phyloP scores from a whole-genome alignment of 2,888 invertebrate species.

The Hedya salicella region DNA sequence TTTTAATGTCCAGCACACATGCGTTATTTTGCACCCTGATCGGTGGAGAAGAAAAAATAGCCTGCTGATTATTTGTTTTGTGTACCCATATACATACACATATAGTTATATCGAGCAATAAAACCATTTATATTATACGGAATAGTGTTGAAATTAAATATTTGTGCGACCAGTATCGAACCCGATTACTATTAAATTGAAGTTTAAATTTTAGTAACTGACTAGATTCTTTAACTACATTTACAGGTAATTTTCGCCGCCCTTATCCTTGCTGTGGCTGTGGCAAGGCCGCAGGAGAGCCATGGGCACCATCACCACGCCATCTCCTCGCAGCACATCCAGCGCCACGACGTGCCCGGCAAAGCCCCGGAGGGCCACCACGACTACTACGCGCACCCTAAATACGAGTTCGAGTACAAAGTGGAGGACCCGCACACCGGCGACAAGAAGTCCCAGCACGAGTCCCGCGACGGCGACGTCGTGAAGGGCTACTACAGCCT shows the following conservation, averaged over 20 bases:
- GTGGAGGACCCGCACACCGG: conserved; percentile 85
- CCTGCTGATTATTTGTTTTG: too few species aligned
- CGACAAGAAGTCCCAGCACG: conserved; percentile 84
- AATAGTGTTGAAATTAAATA: too few species aligned
- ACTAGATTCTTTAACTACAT: background rate
- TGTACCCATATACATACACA: too few species aligned
- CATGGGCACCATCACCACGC: conserved; percentile 43
- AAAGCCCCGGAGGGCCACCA: conserved; percentile 40
- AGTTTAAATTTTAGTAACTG: too few species aligned
- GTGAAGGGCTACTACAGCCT: conserved; percentile 84
- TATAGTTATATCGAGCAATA: too few species aligned
- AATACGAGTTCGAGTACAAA: conserved; percentile 82
- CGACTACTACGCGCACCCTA: conserved; percentile 63
- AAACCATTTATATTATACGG: too few species aligned
- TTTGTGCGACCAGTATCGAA: too few species aligned
- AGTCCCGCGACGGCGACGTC: conserved; percentile 81
- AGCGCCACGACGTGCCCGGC: conserved; percentile 48
- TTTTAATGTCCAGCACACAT: too few species aligned
- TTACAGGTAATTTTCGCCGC: conserved; percentile 50
- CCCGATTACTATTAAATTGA: too few species aligned
- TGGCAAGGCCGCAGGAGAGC: conserved; percentile 53
- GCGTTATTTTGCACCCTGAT: too few species aligned
- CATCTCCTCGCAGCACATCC: conserved; percentile 54
- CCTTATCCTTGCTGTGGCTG: conserved; percentile 47
- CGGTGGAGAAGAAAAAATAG: too few species aligned